Evolutionary conservation across 2,113 vertebrate genomes (phyloP), one percentile per base, ranked within the genome.

Genomic region (Muntiacus reevesi): DNA sequence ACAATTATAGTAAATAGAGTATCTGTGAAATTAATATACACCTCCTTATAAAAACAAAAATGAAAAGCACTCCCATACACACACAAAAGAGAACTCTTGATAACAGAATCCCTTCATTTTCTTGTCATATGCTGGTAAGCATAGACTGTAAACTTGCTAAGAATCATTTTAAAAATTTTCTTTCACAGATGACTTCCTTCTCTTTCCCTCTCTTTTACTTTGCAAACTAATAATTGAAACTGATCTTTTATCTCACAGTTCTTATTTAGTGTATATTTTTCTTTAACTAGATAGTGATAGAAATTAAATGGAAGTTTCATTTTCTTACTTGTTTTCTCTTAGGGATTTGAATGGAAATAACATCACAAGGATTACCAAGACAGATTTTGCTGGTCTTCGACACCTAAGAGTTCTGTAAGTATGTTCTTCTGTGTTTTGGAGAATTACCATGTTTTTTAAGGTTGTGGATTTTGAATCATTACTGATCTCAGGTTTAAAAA

Each of bases 261-360:
- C 7, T 92, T 27, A 7, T 23, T 84, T 50, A 60, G 85, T 90
- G 82, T 86, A 7, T 54, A 97, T 47, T 97, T 94, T 55, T 83
- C 16, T 85, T 96, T 88, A 84, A 74, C 0, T 0, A 97, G 67
- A 85, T 98, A 86, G 84, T 74, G 94, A 96, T 28, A n/a, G 85
- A 89, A 96, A 45, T n/a, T 36, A 90, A 88, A 91, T 71, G 12
- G 81, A 98, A 87, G 88, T 97, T 97, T 98, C 87, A 95, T 97
- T 98, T 98, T 98, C 89, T 93, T 23, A 7, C 21, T 62, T 98
- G 52, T 96, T 98, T 98, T 98, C 93, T 98, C 93, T 83, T 97
- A 99, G 99, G 98, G 99, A 99, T 98, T 99, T 99, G 99, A 99
- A 99, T 98, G 99, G 99, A 98, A 99, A 99, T 99, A 99, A 99